phyloP scores from a whole-genome alignment of 2,888 invertebrate genomes.

The Aphodius sticticus region DNA sequence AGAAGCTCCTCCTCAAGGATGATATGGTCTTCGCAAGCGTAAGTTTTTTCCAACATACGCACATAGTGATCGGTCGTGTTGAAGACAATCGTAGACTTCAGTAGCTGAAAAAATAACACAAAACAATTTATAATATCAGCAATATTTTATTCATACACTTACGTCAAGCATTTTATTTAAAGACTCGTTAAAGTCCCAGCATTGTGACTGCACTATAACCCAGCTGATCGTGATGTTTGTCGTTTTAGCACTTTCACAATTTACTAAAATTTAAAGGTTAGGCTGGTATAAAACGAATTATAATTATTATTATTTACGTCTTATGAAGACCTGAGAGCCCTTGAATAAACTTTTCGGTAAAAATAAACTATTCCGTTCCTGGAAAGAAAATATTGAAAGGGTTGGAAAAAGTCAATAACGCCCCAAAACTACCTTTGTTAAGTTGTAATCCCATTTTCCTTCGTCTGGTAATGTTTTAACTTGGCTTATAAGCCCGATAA shows the following conservation, averaged over 20 bases:
- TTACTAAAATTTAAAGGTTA: constrained; percentile 49
- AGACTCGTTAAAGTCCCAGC: constrained; percentile 63
- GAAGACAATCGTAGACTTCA: constrained; percentile 35
- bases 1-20: constrained; percentile 49
- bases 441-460: constrained; percentile 72
- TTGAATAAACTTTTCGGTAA: constrained; percentile 73
- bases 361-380: constrained; percentile 62
- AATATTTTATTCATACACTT: constrained; percentile 38
- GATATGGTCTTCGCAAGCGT: constrained; percentile 55
- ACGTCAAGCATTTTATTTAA: constrained; percentile 52
- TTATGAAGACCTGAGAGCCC: constrained; percentile 73
- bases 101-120: constrained; percentile 39
- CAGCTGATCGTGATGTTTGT: constrained; percentile 62
- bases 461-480: constrained; percentile 65
- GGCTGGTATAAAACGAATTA: constrained; percentile 26
- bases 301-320: constrained; percentile 64
- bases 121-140: constrained; percentile 8
- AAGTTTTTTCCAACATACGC: constrained; percentile 44
- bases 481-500: constrained; percentile 16
- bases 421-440: constrained; percentile 58
- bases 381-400: constrained; percentile 43
- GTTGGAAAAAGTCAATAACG: constrained; percentile 21
- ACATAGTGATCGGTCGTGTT: constrained; percentile 40
- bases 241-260: constrained; percentile 43
- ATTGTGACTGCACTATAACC: constrained; percentile 65